phyloP scores from a whole-genome alignment of 2,797 vertebrate species.

The Sitta carolinensis region DNA sequence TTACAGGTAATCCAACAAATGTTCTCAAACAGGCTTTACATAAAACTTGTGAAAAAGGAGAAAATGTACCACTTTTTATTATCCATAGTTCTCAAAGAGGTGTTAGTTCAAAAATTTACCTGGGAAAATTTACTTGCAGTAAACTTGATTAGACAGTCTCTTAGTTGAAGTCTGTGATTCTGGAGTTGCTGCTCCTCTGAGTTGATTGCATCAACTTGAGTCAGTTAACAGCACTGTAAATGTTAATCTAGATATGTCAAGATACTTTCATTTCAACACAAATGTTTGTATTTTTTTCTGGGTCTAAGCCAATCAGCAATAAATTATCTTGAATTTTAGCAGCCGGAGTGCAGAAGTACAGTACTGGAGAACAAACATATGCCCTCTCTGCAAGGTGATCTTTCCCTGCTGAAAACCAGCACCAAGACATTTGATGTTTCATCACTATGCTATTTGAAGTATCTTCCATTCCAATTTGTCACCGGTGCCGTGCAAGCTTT shows the following conservation, averaged over 20 bases:
- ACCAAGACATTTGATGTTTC: background rate
- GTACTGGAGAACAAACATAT: background rate
- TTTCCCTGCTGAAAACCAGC: background rate
- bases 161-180: background rate
- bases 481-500: background rate
- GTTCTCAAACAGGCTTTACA: background rate
- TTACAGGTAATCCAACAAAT: background rate
- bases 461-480: background rate
- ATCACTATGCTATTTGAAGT: background rate
- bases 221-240: constrained; percentile 2
- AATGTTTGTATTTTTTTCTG: background rate
- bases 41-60: background rate
- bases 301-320: background rate
- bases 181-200: background rate
- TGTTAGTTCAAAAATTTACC: background rate
- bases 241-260: background rate
- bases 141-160: background rate
- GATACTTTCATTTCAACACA: background rate
- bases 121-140: background rate
- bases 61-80: background rate
- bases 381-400: background rate
- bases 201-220: background rate
- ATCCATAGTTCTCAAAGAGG: background rate
- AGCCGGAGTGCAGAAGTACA: background rate
- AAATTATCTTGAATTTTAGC: background rate